Percentiles rank a stretch among this genome's conserved stretches.
These are phyloP conservation scores for Cinclus mexicanus DNA, from an alignment of 2,113 vertebrate genomes.

Conservation along the genomic window DNA sequence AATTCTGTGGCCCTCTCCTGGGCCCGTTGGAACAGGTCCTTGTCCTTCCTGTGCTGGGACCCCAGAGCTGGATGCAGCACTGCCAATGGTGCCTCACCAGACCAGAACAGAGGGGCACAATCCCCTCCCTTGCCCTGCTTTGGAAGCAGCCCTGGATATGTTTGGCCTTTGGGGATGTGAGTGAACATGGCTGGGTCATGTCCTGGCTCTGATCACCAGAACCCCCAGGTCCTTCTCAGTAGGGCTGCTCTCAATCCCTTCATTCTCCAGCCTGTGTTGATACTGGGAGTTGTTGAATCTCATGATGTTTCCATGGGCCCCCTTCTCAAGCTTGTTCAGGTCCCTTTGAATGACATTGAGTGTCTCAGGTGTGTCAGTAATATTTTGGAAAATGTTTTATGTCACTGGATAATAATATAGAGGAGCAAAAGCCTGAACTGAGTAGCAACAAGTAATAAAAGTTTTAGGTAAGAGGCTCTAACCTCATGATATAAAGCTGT, in stretches of 20 bases:
- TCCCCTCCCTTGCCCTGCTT: not conserved
- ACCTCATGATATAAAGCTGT: not conserved
- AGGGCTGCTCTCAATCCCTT: not conserved
- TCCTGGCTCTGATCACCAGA: not conserved
- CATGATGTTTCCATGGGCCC: no score
- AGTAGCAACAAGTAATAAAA: not conserved
- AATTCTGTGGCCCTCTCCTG: not conserved
- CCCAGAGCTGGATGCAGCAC: not conserved
- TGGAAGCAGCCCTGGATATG: not conserved
- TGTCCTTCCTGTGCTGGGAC: not conserved
- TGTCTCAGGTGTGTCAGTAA: not conserved
- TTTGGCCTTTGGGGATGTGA: not conserved
- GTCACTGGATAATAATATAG: not conserved
- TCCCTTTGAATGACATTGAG: not conserved
- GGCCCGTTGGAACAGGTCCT: not conserved
- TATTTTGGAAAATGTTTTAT: not conserved
- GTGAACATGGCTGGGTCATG: not conserved
- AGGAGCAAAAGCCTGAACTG: not conserved
- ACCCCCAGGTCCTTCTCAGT: not conserved
- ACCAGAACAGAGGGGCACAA: not conserved
- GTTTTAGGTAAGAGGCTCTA: not conserved
- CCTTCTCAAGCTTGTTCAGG: not conserved
- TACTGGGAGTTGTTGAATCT: not conserved
- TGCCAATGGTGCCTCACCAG: not conserved
- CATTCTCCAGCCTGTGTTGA: not conserved